Base-by-base conservation (phyloP, 2,113 vertebrate genomes). In the Tyrannus savana region DNA sequence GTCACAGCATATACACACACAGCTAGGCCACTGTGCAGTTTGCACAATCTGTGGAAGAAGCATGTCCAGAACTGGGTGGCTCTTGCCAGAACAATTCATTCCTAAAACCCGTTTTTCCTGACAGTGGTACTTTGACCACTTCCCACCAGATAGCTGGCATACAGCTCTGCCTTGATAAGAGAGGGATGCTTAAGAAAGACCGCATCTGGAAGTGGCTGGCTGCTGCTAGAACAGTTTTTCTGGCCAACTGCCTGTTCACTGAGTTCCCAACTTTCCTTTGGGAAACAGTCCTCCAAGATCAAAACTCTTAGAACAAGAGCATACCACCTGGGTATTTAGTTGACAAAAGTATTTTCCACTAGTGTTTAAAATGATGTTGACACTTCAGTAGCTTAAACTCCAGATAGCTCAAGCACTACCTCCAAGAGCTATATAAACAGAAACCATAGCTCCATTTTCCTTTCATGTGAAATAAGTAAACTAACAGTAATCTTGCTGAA, bases 1-100 rank as follows among this genome's bases (percentile, higher is more conserved):
- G 59, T 6, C 19, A 35, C 21, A n/a, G 50, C 52, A 39, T 0
- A 0, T 1, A 46, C 35, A 27, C 10, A 6, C 3, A 18, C 19
- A 66, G 35, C 22, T 7, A 77, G 33, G 60, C 53, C 78, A 42
- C 50, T 66, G 46, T 0, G 0, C 31, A 71, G 17, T 35, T 42
- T 50, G 41, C 37, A 56, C 9, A 35, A 17, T 12, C 63, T 25
- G 12, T 28, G 53, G 19, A 85, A 94, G 35, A 35, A 80, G 46
- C 15, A n/a, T 4, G 13, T 42, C 14, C 35, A 79, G 66, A 68
- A 63, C 3, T 52, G 37, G 19, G 27, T 42, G 44, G 35, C 33
- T 90, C 25, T 41, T 59, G 23, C 25, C 42, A 56, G 56, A 93
- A 79, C 24, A 77, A 59, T 31, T 79, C 31, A 68, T n/a, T 66